These are phyloP conservation scores for Lycocerus yunnanus DNA, from an alignment of 2,888 invertebrate genomes.

Conservation along the genomic window DNA sequence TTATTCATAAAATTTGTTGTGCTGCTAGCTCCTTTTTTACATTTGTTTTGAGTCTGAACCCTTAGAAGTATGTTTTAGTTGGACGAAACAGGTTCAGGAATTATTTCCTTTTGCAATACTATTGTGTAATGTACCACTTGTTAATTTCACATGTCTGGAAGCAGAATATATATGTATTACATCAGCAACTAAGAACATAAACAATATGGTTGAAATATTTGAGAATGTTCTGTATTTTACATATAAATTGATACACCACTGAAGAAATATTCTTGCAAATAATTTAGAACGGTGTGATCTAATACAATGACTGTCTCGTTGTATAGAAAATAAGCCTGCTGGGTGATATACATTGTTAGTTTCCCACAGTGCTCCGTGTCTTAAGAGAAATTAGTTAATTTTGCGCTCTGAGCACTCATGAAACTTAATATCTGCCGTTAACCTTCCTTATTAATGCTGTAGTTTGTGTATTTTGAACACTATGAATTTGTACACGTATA, in stretches of 20 bases:
- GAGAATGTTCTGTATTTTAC: conserved; percentile 9
- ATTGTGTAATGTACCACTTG: background rate
- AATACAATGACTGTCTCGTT: conserved; percentile 37
- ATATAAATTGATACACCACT: conserved; percentile 12
- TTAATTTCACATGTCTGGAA: background rate
- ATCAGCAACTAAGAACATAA: conserved; percentile 2
- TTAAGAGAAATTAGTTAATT: conserved; percentile 49
- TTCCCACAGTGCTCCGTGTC: conserved; percentile 42
- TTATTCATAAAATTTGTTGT: too few species aligned
- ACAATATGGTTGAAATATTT: conserved; percentile 10
- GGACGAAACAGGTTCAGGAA: background rate
- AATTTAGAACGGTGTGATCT: conserved; percentile 22
- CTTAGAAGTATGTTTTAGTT: background rate
- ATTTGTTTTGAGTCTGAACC: background rate
- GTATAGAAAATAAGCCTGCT: conserved; percentile 43
- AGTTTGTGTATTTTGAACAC: conserved; percentile 28
- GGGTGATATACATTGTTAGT: conserved; percentile 45
- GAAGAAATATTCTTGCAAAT: conserved; percentile 19
- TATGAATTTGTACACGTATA: conserved; percentile 27
- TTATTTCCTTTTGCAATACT: background rate
- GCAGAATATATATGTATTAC: background rate
- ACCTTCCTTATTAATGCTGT: conserved; percentile 35
- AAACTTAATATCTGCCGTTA: conserved; percentile 46
- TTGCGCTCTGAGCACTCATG: conserved; percentile 41
- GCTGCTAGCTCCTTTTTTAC: too few species aligned